Base-by-base conservation (phyloP, 2,888 invertebrate genomes). In the Drosophila borealis region DNA sequence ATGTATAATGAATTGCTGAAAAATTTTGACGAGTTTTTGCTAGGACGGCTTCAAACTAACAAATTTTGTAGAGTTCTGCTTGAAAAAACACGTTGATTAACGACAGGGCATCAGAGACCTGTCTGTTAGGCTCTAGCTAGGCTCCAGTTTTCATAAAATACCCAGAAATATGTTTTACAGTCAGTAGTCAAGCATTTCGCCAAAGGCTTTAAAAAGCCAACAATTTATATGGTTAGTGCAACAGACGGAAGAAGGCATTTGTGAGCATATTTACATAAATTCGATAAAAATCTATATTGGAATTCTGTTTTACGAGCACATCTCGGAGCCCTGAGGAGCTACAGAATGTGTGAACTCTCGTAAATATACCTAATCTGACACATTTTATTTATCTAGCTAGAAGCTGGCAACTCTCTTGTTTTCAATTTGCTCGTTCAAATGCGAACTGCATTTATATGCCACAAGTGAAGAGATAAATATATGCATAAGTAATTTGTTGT, bases 21-120 rank as follows among this genome's bases (percentile, higher is more conserved):
- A 4, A 56, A 56, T 13, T 17, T 6, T 14, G 1, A 34, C 13
- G 1, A 11, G 4, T 29, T 65, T 42, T n/a, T 17, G 25, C 19
- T 33, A 21, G 19, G 34, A 29, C 2, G 29, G 17, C 36, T 45
- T 34, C 19, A 33, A 63, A 33, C 51, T 44, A 36, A 41, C 25
- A 50, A 66, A 66, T 50, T 64, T 56, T 25, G 9, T 13, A 10
- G 25, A 50, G 56, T 76, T 80, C 55, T 57, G 67, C 63, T 21
- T 61, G 46, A 46, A 34, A 71, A 67, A 67, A 49, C 45, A 46
- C 37, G 53, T 61, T 78, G 57, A 70, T 65, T 64, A 63, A 77
- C 46, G 39, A 48, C 33, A 56, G 21, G 39, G n/a, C 21, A 33
- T 29, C 36, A 50, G 29, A 42, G 13, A 29, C 4, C 19, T 6